Conservation (phyloP, 2,797 vertebrate genomes). For the Tamandua tetradactyla region DNA sequence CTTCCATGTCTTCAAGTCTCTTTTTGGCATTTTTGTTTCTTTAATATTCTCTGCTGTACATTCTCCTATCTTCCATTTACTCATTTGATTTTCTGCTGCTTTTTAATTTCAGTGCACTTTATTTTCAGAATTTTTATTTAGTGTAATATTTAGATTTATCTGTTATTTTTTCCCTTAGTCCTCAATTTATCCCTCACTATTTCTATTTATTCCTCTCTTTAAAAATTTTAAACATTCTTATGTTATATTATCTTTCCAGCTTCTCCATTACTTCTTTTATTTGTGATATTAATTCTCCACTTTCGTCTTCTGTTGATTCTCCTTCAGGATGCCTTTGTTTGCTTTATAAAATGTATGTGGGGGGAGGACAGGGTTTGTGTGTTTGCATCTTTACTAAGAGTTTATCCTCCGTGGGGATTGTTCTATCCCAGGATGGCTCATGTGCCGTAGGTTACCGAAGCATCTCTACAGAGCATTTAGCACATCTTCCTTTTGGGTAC, state of each 20-base stretch:
- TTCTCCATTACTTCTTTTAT: neutral
- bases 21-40: neutral
- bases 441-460: neutral
- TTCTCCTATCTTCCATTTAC: neutral
- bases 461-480: neutral
- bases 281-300: neutral
- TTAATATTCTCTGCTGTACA: neutral
- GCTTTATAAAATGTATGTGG: neutral
- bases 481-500: neutral
- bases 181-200: neutral
- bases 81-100: neutral
- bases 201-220: neutral
- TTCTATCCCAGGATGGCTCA: neutral
- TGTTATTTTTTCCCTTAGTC: neutral
- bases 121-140: neutral
- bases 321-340: neutral
- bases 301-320: neutral
- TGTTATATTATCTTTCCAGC: neutral
- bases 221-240: neutral
- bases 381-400: neutral
- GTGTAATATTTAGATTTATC: neutral
- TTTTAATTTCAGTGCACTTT: no score
- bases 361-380: neutral
- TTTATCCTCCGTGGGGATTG: neutral
- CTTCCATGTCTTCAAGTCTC: neutral